phyloP scores from a whole-genome alignment of 2,113 vertebrate species.

The Oxygymnocypris stewartii region DNA sequence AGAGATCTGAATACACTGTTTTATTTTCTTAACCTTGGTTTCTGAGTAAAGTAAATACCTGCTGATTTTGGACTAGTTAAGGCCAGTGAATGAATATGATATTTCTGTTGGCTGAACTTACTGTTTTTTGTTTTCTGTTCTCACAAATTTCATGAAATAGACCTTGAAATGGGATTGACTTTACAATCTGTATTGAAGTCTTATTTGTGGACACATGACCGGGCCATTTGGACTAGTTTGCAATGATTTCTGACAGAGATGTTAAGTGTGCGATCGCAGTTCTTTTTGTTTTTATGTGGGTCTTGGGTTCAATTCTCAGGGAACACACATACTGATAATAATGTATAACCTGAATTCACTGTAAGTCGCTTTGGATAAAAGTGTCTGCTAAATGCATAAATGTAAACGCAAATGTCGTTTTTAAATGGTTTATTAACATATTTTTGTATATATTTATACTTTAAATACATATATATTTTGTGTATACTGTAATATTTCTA shows the following conservation, averaged over 20 bases:
- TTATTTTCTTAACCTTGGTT: slow-evolving; percentile 13
- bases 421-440: neutral
- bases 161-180: neutral
- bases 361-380: too few relatives aligned
- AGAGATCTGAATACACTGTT: slow-evolving; percentile 9
- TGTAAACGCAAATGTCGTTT: neutral
- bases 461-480: too few relatives aligned
- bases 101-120: neutral
- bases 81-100: neutral
- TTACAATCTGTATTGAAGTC: neutral
- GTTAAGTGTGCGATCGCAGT: neutral
- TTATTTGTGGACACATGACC: neutral
- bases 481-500: too few relatives aligned
- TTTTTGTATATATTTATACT: neutral
- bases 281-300: neutral
- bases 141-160: neutral
- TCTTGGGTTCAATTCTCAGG: too few relatives aligned
- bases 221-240: neutral
- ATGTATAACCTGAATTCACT: too few relatives aligned
- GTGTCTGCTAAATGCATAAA: neutral
- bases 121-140: neutral
- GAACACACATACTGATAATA: too few relatives aligned
- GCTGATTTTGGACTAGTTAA: neutral
- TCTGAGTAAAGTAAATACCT: neutral
- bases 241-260: neutral